Evolutionary conservation across 1,140 invertebrate genomes (phyloP), one percentile per base, ranked within the genome.

Genomic region (Teleogryllus occipitalis): DNA sequence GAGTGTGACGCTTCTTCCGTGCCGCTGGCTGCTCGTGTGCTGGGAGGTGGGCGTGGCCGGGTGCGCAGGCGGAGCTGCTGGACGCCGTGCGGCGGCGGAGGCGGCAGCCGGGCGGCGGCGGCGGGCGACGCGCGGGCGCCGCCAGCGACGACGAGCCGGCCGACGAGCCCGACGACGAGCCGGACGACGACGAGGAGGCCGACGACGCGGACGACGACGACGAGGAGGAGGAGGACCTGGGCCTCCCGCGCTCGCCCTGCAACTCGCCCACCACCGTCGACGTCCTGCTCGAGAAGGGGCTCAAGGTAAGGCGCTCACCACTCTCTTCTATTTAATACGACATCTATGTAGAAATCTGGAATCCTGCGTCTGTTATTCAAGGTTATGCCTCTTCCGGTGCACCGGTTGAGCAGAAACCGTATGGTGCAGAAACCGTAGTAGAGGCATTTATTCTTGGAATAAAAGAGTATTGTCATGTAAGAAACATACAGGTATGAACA

Each of bases 171-270:
- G 74, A 87, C 91, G 80, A 54, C 47, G 22, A 47, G 47, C 27
- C 79, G 48, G 65, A 49, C n/a, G 46, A 39, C 21, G 14, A n/a
- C 89, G 48, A 80, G 82, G 78, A 65, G 77, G 47, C 82, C 82
- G 73, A 77, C 79, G 18, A 77, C 47, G 74, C 77, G 27, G 83
- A 82, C 75, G 72, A 74, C 81, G 88, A 85, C 65, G 87, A 85
- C 82, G 87, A 86, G 81, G 91, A 91, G 82, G 91, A 92, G 80
- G 89, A 90, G 84, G 89, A 90, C 83, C 85, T 88, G n/a, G 91
- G 91, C 49, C 85, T 92, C 75, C 91, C 90, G 8, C 87, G 87
- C 81, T 91, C 90, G 83, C 90, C 90, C 79, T 83, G 82, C 75
- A 82, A 81, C 74, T 83, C 83, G 75, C 85, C 84, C 18, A 84